Percentiles rank a stretch among this genome's conserved stretches.
These are phyloP conservation scores for Crotalus helleri DNA, from an alignment of 2,113 vertebrate genomes.

Conservation along the genomic window DNA sequence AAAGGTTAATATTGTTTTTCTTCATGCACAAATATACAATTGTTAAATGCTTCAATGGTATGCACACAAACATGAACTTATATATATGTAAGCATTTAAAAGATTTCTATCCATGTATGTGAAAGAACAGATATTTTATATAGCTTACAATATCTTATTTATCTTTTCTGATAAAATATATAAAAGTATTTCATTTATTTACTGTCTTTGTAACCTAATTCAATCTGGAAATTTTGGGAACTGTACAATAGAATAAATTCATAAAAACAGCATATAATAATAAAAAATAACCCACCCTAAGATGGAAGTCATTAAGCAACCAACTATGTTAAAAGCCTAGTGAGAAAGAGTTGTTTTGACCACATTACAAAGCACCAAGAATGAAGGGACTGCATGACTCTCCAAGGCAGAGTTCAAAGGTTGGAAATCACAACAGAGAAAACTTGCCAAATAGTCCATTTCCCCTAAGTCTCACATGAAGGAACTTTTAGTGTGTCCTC, in stretches of 20 bases:
- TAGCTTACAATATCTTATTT: background rate
- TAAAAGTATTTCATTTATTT: background rate
- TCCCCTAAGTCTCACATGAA: background rate
- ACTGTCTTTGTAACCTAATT: background rate
- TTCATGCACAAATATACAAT: background rate
- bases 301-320: background rate
- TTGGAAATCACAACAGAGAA: background rate
- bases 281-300: background rate
- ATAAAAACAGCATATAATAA: background rate
- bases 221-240: background rate
- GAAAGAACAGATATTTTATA: background rate
- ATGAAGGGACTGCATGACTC: background rate
- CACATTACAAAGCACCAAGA: background rate
- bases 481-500: background rate
- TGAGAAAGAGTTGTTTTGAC: background rate
- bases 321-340: no score
- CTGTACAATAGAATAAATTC: background rate
- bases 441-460: background rate
- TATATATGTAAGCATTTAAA: background rate
- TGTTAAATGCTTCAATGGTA: background rate
- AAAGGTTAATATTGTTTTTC: background rate
- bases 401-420: background rate
- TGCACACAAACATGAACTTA: background rate
- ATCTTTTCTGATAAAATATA: background rate
- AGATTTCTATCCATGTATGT: background rate